A percentile compares a stretch with the other conserved stretches of the same genome.
Evolutionary conservation across 64 coral and sea anemone genomes (phyloP).

Genomic region (Actinia tenebrosa): DNA sequence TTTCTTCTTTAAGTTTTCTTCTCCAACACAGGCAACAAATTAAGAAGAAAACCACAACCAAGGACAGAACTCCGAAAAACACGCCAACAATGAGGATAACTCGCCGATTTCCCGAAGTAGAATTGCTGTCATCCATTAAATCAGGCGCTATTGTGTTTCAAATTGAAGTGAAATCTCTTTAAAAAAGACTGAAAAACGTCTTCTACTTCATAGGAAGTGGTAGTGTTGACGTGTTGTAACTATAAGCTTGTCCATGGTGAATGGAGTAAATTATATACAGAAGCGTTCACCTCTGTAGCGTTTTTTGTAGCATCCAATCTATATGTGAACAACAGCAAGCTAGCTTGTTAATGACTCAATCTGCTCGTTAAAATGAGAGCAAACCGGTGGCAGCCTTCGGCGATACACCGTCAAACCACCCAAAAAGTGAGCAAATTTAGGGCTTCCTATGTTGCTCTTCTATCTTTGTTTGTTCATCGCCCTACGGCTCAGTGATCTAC

Average conservation of each 20-base stretch:
- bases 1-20: constrained; percentile 46
- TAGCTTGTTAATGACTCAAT: not conserved
- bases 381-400: not conserved
- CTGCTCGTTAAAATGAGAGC: not conserved
- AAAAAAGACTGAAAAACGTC: not conserved
- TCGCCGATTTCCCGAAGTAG: not conserved
- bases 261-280: not conserved
- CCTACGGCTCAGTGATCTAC: not conserved
- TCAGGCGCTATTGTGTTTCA: not conserved
- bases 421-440: not conserved
- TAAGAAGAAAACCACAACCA: constrained; percentile 36
- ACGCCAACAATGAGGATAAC: constrained; percentile 59
- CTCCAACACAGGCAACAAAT: constrained; percentile 57
- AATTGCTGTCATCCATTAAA: constrained; percentile 3
- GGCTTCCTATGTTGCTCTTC: not conserved
- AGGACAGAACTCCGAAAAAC: constrained; percentile 53
- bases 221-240: not conserved
- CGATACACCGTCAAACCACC: not conserved
- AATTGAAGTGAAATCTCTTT: not conserved
- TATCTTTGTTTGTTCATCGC: not conserved
- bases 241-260: not conserved
- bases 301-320: not conserved
- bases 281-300: too few relatives aligned
- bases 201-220: not conserved
- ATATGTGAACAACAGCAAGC: not conserved